These are phyloP conservation scores for Smithornis capensis DNA, from an alignment of 2,113 vertebrate species.

Conservation along the genomic window DNA sequence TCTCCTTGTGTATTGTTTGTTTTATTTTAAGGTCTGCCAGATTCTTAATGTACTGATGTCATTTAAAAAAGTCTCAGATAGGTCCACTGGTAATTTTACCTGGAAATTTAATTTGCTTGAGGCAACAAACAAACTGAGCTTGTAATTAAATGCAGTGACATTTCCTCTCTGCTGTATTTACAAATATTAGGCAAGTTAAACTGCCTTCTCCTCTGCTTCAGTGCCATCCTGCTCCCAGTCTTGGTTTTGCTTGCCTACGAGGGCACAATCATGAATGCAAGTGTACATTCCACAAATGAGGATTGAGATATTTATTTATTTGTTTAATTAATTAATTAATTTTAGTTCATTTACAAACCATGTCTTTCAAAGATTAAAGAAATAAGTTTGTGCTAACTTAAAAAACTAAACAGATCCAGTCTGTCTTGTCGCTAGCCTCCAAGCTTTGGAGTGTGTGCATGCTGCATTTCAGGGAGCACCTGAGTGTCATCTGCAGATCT, in stretches of 20 bases:
- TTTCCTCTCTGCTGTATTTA: slow-evolving; percentile 8
- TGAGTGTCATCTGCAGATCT: background rate
- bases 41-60: background rate
- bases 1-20: slow-evolving; percentile 1
- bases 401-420: background rate
- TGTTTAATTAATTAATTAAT: background rate
- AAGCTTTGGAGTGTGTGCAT: background rate
- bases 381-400: background rate
- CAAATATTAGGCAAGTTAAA: background rate
- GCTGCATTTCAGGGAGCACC: background rate
- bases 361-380: background rate
- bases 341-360: background rate
- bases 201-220: background rate
- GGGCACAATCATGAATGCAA: background rate
- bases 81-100: slow-evolving; percentile 6
- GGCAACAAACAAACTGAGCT: background rate
- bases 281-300: background rate
- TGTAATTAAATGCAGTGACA: background rate
- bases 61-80: background rate
- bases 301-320: background rate
- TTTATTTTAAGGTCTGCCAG: slow-evolving; percentile 11
- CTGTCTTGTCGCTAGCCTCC: background rate
- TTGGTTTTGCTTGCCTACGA: background rate
- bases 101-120: slow-evolving; percentile 21
- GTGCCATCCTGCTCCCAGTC: background rate